Base-by-base conservation (phyloP, 1,140 invertebrate genomes). In the Gonioctena quinquepunctata region DNA sequence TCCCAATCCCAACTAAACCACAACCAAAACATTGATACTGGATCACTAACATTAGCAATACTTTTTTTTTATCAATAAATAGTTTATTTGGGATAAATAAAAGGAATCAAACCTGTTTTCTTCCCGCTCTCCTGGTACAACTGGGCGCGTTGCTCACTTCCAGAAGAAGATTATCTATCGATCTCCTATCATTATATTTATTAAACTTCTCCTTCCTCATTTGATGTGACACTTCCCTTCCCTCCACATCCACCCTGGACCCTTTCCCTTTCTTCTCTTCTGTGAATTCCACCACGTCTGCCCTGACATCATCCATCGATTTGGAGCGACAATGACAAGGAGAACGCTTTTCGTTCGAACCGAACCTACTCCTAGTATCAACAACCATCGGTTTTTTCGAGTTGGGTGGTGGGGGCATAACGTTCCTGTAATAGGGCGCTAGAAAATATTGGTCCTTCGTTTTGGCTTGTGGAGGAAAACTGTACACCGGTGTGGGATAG, bases 301-400 rank as follows among this genome's bases (percentile, higher is more conserved):
- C 87, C 11, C 90, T 84, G 0, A 91, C 89, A 72, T 92, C 90
- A 70, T 92, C 90, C 76, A 92, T 82, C 1, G 90, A 92, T 16
- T 89, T 85, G 1, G 90, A 91, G 11, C 72, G 84, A 76, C 89
- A 90, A 0, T 87, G 88, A 68, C 89, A 90, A 0, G 86, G 83
- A 69, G 82, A 62, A 71, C 73, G 70, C 76, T 83, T 74, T 73
- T 75, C 75, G 27, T 80, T 75, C 11, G 33, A 42, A n/a, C 33
- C 16, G 16, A 42, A 4, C 69, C 68, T 63, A 25, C 77, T 49
- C 79, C 78, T 25, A 71, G 80, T 79, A 75, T 85, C 69, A 76
- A 86, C 75, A 84, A 87, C 82, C 79, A 86, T 59, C 84, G 86
- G 68, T n/a, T 42, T 42, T 42, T 42, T 42, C 33, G 33, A 42